Conservation (phyloP, 2,888 invertebrate species). For the Scotopteryx bipunctaria region DNA sequence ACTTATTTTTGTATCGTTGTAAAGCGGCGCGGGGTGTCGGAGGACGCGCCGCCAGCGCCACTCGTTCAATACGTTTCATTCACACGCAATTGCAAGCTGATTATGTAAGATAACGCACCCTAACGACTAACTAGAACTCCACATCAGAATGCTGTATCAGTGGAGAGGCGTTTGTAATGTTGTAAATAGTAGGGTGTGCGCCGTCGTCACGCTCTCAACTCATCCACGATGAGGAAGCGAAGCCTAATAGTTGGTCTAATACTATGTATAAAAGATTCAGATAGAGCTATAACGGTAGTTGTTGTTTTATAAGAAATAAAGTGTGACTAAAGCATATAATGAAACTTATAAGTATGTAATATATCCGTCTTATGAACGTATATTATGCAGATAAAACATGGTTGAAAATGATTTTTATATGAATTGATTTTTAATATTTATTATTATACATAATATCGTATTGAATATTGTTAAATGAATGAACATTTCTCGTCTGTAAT, state of each 20-base stretch:
- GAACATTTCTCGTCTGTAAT: too few relatives aligned
- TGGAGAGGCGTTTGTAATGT: conserved; percentile 15
- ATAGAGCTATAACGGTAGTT: conserved; percentile 74
- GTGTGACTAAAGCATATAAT: conserved; percentile 76
- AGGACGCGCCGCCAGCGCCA: conserved; percentile 24
- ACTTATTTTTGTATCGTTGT: conserved; percentile 72
- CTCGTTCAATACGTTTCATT: not conserved
- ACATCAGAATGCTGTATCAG: conserved; percentile 2
- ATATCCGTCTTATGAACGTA: conserved; percentile 82
- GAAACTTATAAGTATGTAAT: conserved; percentile 76
- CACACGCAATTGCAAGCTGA: not conserved
- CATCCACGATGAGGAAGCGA: conserved; percentile 45
- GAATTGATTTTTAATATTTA: conserved; percentile 76
- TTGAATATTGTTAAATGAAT: conserved; percentile 58
- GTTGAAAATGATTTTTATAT: conserved; percentile 80
- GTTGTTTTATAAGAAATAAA: conserved; percentile 81
- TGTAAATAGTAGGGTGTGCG: conserved; percentile 29
- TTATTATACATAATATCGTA: conserved; percentile 70
- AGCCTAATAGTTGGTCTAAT: conserved; percentile 72
- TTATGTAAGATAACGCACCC: conserved; percentile 3
- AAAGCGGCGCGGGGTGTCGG: conserved; percentile 45
- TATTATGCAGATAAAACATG: conserved; percentile 70
- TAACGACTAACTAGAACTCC: conserved; percentile 1
- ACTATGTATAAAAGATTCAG: conserved; percentile 58
- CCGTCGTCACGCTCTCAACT: conserved; percentile 36